Conservation (phyloP, 2,113 vertebrate species). For the Tapirus terrestris region DNA sequence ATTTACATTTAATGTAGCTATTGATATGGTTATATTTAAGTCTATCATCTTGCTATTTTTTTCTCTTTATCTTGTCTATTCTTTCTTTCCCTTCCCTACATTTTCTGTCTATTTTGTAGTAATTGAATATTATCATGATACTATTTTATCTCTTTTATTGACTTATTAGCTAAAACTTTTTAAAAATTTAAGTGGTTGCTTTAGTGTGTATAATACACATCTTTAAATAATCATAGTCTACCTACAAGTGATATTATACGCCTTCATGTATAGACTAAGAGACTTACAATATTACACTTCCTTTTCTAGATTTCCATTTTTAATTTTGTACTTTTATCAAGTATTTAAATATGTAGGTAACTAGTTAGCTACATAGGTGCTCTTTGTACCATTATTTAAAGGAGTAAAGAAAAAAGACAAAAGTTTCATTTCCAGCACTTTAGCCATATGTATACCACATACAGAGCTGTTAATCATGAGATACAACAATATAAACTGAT, state of each 20-base stretch:
- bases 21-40: background rate
- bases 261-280: background rate
- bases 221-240: background rate
- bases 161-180: background rate
- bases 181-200: background rate
- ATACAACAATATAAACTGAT: background rate
- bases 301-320: background rate
- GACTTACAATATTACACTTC: background rate
- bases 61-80: background rate
- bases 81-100: background rate
- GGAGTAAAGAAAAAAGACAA: background rate
- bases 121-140: background rate
- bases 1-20: background rate
- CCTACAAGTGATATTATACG: background rate
- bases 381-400: background rate
- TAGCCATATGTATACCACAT: background rate
- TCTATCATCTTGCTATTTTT: background rate
- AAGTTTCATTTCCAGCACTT: background rate
- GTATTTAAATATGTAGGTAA: background rate
- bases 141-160: background rate
- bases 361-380: background rate
- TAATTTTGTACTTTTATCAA: background rate
- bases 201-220: background rate
- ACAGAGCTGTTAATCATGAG: background rate
- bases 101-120: background rate